Percentiles rank a stretch among this genome's conserved stretches.
phyloP scores from a whole-genome alignment of 2,888 invertebrate genomes.

The Meganola albula region DNA sequence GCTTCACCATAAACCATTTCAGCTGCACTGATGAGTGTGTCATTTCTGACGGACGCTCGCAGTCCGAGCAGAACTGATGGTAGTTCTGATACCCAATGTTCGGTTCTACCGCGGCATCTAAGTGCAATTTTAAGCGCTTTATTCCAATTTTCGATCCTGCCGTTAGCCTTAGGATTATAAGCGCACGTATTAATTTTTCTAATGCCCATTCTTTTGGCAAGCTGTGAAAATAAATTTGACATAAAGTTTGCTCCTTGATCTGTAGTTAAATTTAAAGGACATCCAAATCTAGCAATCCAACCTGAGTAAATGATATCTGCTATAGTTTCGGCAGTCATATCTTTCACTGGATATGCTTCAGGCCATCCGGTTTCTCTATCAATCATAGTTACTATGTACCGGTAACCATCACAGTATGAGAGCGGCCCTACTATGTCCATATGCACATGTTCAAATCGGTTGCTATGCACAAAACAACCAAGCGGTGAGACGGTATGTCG shows the following conservation, averaged over 20 bases:
- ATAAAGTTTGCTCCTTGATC: not conserved
- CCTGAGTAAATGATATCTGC: not conserved
- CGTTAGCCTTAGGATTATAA: not conserved
- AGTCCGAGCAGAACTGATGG: not conserved
- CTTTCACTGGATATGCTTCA: not conserved
- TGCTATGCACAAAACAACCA: too few relatives aligned
- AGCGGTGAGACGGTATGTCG: too few relatives aligned
- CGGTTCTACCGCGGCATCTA: not conserved
- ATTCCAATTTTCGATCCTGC: not conserved
- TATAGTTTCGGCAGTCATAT: not conserved
- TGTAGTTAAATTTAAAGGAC: not conserved
- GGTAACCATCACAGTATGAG: too few relatives aligned
- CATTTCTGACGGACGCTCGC: not conserved
- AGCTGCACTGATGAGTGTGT: not conserved
- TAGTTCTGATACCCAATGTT: not conserved
- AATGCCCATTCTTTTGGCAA: not conserved
- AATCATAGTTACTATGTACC: too few relatives aligned
- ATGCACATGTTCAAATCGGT: too few relatives aligned
- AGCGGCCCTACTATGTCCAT: too few relatives aligned
- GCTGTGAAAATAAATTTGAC: not conserved
- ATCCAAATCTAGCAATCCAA: not conserved
- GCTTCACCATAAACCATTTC: not conserved
- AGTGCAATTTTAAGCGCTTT: not conserved
- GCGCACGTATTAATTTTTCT: not conserved
- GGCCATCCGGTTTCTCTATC: too few relatives aligned